Evolutionary conservation across 2,888 invertebrate genomes (phyloP), one percentile per base, ranked within the genome.

Genomic region (Amaurobius ferox): DNA sequence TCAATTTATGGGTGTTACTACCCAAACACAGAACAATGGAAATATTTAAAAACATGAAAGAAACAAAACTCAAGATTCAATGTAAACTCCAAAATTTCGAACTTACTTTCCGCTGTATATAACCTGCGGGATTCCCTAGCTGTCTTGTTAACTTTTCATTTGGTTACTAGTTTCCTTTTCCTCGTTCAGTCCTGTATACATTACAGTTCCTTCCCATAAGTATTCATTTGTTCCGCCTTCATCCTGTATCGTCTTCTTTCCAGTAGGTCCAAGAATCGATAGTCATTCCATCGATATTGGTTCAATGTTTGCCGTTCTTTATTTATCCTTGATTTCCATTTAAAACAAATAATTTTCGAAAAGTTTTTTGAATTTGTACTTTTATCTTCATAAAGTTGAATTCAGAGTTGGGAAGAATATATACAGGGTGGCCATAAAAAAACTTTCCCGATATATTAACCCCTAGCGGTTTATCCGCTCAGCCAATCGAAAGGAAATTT

Each of bases 101-200:
- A 44, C 23, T 35, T 48, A n/a, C 35, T 64, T 70, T 68, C 68
- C 23, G 28, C 29, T 61, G 23, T 73, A 11, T 30, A 28, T n/a
- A 79, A 73, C 29, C 19, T 23, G 62, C 29, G 68, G 64, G 30
- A 40, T 44, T 48, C 11, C 44, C 70, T 71, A 35, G n/a, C 74
- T 76, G 48, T 73, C 73, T 81, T 81, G 74, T 76, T 81, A 76
- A 76, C 55, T 74, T 81, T 81, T 81, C 81, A 74, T 74, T 81
- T 76, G 68, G 61, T 61, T 44, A 26, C 13, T 13, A n/a, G n/a
- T 26, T 26, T 13, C 55, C 7, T 35, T 23, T 68, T 13, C 7
- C n/a, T 26, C 72, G 61, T 74, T 79, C 61, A 71, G 39, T 55
- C 30, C 74, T 81, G 68, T 81, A 62, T 81, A 81, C 76, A 68